A percentile compares a stretch with the other conserved stretches of the same genome.
phyloP scores from a whole-genome alignment of 2,113 vertebrate genomes.

The pig (Sus scrofa) region DNA sequence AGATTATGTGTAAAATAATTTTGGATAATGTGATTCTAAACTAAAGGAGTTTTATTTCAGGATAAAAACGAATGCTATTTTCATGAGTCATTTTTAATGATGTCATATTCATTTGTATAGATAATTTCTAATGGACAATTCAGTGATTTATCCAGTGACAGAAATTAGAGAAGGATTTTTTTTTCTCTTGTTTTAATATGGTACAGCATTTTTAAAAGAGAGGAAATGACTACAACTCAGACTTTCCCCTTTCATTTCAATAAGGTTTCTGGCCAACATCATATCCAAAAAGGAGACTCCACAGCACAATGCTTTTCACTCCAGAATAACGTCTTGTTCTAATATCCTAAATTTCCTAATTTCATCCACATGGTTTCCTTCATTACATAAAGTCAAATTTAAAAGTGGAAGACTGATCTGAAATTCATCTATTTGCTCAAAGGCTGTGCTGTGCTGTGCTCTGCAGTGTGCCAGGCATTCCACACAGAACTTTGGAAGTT shows the following conservation, averaged over 20 bases:
- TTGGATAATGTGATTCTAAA: not conserved
- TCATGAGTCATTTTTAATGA: constrained; percentile 3
- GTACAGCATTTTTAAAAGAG: not conserved
- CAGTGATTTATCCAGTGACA: not conserved
- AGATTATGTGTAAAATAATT: not conserved
- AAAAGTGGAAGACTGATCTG: constrained; percentile 33
- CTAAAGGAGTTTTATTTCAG: not conserved
- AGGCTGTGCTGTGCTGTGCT: not conserved
- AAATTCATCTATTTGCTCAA: constrained; percentile 69
- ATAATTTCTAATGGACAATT: not conserved
- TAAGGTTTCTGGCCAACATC: not conserved
- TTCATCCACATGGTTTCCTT: constrained; percentile 78
- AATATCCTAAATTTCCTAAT: constrained; percentile 72
- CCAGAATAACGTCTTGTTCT: constrained; percentile 53
- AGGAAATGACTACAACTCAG: not conserved
- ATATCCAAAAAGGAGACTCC: constrained; percentile 24
- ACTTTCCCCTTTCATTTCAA: constrained; percentile 27
- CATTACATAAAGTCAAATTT: constrained; percentile 47
- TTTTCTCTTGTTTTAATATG: not conserved
- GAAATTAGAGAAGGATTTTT: not conserved
- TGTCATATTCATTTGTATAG: not conserved
- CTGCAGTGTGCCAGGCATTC: constrained; percentile 63
- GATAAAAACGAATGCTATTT: not conserved
- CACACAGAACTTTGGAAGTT: constrained; percentile 53
- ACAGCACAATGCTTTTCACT: not conserved